Evolutionary conservation across 35 echinoderm and acorn worm species (phyloP), one percentile per base, ranked within the genome.

Genomic region (Chiridota heheva): DNA sequence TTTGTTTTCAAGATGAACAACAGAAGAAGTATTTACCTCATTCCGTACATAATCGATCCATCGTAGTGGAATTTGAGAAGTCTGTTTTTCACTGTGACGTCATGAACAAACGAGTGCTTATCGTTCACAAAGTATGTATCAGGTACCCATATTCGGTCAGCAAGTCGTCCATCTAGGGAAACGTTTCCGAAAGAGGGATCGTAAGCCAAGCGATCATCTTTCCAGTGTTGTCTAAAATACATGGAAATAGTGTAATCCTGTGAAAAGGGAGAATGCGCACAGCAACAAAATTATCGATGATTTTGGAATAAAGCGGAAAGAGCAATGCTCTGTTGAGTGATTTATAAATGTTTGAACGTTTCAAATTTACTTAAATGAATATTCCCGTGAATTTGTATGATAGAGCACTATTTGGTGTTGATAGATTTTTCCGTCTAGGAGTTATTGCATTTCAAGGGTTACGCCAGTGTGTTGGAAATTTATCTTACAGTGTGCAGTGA

Each of bases 51-150:
- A 16, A 98, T 87, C 13, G 81, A 86, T 35, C 95, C 95, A 51
- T 98, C 89, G 31, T 79, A 77, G 33, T 88, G 84, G 34, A 98
- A 85, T 35, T 77, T 41, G 15, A 98, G 89, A 2, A 98, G 53
- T 76, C 89, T 70, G 67, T 98, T 98, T 44, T 85, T 91, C n/a
- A 98, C 95, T 27, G 95, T 98, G 51, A 98, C 89, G 44, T 98
- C 86, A 71, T 98, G 95, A 24, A 98, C 85, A 55, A 98, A 92
- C 16, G 95, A 98, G 25, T 63, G 65, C 67, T 98, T 98, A 60
- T 98, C 95, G 73, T 98, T 98, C 12, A 83, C 89, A 31, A 98
- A 88, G 64, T 98, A 98, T 1, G 95, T 98, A 58, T 98, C 95
- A 15, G 95, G 95, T 44, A 98, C 95, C 95, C 95, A 98, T 18